A percentile compares a stretch with the other conserved stretches of the same genome.
These are phyloP conservation scores for Polymixis flavicincta DNA, from an alignment of 2,888 invertebrate species.

Conservation along the genomic window DNA sequence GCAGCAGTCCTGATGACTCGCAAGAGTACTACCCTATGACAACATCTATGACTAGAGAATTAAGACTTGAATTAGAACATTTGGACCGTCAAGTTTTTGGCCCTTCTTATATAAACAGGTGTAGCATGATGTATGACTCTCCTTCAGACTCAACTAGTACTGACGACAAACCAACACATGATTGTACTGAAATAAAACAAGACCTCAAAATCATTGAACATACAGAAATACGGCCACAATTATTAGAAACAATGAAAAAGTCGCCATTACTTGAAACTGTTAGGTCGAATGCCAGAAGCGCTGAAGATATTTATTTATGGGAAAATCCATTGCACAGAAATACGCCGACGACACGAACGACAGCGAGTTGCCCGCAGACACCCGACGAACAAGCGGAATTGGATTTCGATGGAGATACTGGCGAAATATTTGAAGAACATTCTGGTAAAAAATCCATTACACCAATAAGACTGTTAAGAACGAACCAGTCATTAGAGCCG, in stretches of 20 bases:
- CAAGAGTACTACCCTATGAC: conserved; percentile 97
- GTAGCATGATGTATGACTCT: conserved; percentile 84
- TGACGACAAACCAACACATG: conserved; percentile 81
- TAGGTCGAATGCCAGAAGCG: conserved; percentile 87
- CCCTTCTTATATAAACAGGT: conserved; percentile 81
- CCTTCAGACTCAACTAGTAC: conserved; percentile 86
- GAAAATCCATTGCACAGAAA: conserved; percentile 94
- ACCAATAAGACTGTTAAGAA: conserved; percentile 91
- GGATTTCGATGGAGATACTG: conserved; percentile 92
- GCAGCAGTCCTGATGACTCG: conserved; percentile 94
- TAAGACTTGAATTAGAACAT: conserved; percentile 95
- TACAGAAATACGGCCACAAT: conserved; percentile 72
- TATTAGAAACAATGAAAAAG: conserved; percentile 78
- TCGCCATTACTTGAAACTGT: conserved; percentile 83
- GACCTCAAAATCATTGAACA: conserved; percentile 71
- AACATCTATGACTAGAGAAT: conserved; percentile 95
- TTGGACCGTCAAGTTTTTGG: conserved; percentile 96
- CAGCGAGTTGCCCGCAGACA: conserved; percentile 90
- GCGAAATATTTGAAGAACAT: conserved; percentile 92
- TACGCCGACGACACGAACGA: conserved; percentile 84
- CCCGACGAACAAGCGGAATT: conserved; percentile 94
- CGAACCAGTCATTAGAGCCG: conserved; percentile 83
- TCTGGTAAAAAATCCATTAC: conserved; percentile 93
- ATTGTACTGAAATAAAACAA: conserved; percentile 75
- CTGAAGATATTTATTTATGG: conserved; percentile 94